Percentiles rank a stretch among this genome's conserved stretches.
Conservation (phyloP, 1,140 invertebrate genomes). For the Stegodyphus dumicola region DNA sequence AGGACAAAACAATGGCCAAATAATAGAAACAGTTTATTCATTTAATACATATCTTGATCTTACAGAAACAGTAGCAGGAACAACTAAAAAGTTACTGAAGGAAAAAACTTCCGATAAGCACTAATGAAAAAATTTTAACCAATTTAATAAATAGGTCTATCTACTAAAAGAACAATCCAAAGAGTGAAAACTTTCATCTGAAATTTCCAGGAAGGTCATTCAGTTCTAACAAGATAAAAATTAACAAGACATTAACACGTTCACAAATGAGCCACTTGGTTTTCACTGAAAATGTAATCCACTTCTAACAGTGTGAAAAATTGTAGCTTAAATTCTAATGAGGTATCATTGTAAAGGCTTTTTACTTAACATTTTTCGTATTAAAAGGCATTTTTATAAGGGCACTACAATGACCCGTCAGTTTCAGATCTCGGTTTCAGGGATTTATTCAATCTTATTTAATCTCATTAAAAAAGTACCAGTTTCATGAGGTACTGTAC, state of each 20-base stretch:
- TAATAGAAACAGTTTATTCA: conserved; percentile 61
- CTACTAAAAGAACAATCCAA: conserved; percentile 60
- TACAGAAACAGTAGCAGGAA: conserved; percentile 59
- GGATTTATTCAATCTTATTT: conserved; percentile 27
- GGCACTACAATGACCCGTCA: conserved; percentile 59
- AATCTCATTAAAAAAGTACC: conserved; percentile 52
- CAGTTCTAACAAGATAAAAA: conserved; percentile 59
- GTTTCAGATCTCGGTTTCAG: conserved; percentile 58
- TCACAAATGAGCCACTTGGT: conserved; percentile 36
- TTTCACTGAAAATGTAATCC: conserved; percentile 38
- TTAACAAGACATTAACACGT: conserved; percentile 47
- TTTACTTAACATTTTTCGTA: conserved; percentile 43
- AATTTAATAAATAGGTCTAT: conserved; percentile 56
- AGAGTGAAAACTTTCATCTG: conserved; percentile 26
- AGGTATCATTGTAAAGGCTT: conserved; percentile 61
- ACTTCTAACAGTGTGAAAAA: conserved; percentile 57
- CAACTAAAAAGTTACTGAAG: conserved; percentile 54
- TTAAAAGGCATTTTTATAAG: conserved; percentile 61
- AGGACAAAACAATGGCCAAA: conserved; percentile 1
- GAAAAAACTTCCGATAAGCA: conserved; percentile 22
- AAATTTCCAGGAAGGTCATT: conserved; percentile 40
- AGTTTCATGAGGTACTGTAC: conserved; percentile 28
- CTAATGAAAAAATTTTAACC: conserved; percentile 31
- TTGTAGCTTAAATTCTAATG: conserved; percentile 57
- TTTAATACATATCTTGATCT: conserved; percentile 54